Conservation (phyloP, 2,888 invertebrate species). For the Pediacus dermestoides region DNA sequence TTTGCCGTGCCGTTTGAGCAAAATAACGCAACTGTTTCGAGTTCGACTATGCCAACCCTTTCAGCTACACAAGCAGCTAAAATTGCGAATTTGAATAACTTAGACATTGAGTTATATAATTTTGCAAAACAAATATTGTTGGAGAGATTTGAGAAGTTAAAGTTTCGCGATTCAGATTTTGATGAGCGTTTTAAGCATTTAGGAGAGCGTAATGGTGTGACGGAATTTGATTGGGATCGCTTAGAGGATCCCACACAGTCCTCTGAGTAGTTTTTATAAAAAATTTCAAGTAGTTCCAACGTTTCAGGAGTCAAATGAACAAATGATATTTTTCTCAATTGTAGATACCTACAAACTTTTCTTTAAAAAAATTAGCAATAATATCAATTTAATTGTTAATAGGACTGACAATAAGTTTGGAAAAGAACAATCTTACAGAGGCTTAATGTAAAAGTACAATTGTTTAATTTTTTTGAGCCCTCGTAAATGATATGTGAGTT, state of each 20-base stretch:
- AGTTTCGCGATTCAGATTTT: constrained; percentile 77
- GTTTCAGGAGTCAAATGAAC: no score
- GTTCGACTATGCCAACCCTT: constrained; percentile 74
- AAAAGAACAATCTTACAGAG: no score
- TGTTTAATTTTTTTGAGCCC: no score
- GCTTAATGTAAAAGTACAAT: no score
- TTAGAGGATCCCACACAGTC: constrained; percentile 58
- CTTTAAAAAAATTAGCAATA: no score
- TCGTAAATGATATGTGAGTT: no score
- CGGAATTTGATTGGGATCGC: constrained; percentile 88
- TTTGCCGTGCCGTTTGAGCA: constrained; percentile 90
- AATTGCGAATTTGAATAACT: constrained; percentile 76
- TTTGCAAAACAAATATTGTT: constrained; percentile 88
- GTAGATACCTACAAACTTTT: no score
- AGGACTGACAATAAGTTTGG: no score
- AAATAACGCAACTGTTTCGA: constrained; percentile 86
- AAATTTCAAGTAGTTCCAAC: no score
- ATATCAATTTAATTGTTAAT: no score
- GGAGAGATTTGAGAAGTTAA: constrained; percentile 76
- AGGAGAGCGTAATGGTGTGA: constrained; percentile 74
- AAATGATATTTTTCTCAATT: no score
- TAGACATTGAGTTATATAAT: constrained; percentile 90
- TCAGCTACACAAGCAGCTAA: constrained; percentile 69
- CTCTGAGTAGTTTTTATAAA: constrained; percentile 7
- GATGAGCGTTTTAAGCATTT: constrained; percentile 78